Percentiles rank a stretch among this genome's conserved stretches.
Conservation (phyloP, 1,140 invertebrate genomes). For the Protaetia brevitarsis region DNA sequence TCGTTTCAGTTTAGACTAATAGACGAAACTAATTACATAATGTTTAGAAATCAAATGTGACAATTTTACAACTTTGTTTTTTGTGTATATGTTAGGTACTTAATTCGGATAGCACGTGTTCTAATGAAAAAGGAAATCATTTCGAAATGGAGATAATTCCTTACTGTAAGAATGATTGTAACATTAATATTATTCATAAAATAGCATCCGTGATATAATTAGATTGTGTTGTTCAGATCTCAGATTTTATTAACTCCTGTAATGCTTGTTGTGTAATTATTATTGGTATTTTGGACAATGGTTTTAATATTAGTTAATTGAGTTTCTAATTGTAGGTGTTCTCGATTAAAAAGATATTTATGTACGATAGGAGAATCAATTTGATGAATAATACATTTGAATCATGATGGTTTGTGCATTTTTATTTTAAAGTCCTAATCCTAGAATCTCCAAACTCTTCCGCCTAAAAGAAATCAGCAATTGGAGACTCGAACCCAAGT, state of each 20-base stretch:
- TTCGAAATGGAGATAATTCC: no score
- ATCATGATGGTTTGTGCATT: constrained; percentile 29
- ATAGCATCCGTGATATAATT: constrained; percentile 23
- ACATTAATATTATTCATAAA: constrained; percentile 19
- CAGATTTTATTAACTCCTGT: constrained; percentile 39
- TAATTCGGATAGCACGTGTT: no score
- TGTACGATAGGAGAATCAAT: constrained; percentile 43
- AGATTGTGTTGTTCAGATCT: constrained; percentile 35
- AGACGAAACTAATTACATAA: no score
- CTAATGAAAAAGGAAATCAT: no score
- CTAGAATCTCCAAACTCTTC: no score
- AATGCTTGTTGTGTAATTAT: constrained; percentile 40
- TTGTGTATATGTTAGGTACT: no score
- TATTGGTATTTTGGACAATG: constrained; percentile 37
- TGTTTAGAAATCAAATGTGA: no score
- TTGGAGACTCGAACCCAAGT: no score
- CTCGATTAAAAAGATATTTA: constrained; percentile 42
- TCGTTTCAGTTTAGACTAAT: no score
- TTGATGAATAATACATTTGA: constrained; percentile 40
- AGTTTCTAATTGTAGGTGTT: constrained; percentile 41
- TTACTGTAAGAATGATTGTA: no score
- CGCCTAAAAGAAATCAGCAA: no score
- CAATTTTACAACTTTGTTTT: no score
- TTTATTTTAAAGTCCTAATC: not conserved
- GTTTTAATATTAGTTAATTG: constrained; percentile 32